Evolutionary conservation across 1,140 invertebrate genomes (phyloP).

Genomic region (Mizuhopecten yessoensis): DNA sequence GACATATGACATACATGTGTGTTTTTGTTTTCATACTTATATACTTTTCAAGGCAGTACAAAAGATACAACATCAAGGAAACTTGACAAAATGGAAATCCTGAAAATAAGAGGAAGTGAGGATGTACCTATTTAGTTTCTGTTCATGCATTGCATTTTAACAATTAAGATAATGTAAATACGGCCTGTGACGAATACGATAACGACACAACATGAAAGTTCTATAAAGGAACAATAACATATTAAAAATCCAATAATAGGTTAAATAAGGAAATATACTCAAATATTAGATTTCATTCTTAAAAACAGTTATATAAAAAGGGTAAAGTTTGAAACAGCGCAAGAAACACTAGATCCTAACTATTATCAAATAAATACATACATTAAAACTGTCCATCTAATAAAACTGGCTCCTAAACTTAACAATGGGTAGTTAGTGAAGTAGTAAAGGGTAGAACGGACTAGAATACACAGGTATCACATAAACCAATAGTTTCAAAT

Average conservation of each 20-base stretch:
- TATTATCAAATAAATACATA: neutral
- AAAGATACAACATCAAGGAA: too few species aligned
- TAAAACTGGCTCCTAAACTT: neutral
- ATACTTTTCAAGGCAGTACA: too few species aligned
- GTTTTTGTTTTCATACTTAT: too few species aligned
- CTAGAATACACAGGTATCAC: neutral
- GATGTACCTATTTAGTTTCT: too few species aligned
- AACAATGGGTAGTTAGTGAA: neutral
- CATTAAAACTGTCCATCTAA: neutral
- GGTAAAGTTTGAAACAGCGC: neutral
- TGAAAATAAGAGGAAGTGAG: too few species aligned
- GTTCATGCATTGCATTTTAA: too few species aligned
- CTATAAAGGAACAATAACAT: neutral
- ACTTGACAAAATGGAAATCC: too few species aligned
- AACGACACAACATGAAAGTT: neutral
- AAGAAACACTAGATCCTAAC: neutral
- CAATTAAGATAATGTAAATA: neutral
- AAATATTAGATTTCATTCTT: neutral
- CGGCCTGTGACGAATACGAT: neutral
- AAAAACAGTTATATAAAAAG: neutral
- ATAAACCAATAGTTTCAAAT: neutral
- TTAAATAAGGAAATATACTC: conserved; percentile 22
- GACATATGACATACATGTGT: too few species aligned
- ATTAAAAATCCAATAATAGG: conserved; percentile 25
- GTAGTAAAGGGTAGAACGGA: neutral